Percentiles rank a stretch among this genome's conserved stretches.
phyloP scores from a whole-genome alignment of 2,113 vertebrate genomes.

The Eulemur macaco region DNA sequence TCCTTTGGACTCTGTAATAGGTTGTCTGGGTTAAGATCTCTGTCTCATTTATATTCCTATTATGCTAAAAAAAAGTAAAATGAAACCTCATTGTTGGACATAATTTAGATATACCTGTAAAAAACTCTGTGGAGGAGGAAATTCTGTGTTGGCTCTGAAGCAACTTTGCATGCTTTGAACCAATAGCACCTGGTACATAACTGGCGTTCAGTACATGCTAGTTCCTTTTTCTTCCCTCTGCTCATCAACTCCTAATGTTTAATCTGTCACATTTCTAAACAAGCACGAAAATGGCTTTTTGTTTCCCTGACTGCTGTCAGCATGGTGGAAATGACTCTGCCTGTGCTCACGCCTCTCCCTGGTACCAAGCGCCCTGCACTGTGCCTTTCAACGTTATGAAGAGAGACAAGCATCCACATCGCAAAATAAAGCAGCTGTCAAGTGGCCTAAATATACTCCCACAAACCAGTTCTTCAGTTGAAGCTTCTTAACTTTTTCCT shows the following conservation, averaged over 20 bases:
- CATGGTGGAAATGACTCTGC: background rate
- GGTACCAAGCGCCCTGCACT: background rate
- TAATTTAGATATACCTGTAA: background rate
- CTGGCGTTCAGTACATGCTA: background rate
- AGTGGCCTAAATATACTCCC: background rate
- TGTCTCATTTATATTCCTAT: background rate
- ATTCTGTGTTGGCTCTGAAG: background rate
- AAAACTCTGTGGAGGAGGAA: background rate
- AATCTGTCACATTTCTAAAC: background rate
- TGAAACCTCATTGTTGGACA: background rate
- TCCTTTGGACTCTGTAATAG: background rate
- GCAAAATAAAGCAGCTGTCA: background rate
- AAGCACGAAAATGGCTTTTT: background rate
- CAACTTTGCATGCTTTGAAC: background rate
- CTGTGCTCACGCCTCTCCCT: background rate
- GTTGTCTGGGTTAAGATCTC: background rate
- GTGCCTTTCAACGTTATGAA: background rate
- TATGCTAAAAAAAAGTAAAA: background rate
- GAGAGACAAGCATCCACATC: background rate
- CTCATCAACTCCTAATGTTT: background rate
- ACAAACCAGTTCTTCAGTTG: background rate
- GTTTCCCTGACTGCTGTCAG: background rate
- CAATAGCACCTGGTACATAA: background rate
- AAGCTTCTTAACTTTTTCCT: background rate
- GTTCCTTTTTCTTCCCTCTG: background rate